Conservation (phyloP, 2,113 vertebrate genomes). For the Alethe castanea region DNA sequence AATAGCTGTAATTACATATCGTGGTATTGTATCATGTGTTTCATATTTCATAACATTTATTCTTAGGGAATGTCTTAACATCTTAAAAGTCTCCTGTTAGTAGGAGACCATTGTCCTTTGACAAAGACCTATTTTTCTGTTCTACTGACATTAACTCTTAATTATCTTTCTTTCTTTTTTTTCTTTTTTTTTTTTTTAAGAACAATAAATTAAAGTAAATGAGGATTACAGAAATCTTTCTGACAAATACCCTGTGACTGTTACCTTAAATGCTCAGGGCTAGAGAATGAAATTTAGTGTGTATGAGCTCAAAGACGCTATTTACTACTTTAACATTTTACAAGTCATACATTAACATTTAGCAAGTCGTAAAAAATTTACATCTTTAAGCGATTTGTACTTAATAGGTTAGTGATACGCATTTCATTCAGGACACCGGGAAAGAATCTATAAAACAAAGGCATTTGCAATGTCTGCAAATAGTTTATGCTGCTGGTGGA, state of each 20-base stretch:
- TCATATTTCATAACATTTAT: slow-evolving; percentile 65
- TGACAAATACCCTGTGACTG: slow-evolving; percentile 48
- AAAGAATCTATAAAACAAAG: slow-evolving; percentile 52
- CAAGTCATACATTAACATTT: slow-evolving; percentile 80
- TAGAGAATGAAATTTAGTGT: slow-evolving; percentile 70
- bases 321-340: slow-evolving; percentile 81
- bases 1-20: slow-evolving; percentile 31
- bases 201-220: slow-evolving; percentile 58
- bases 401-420: slow-evolving; percentile 69
- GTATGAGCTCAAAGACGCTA: slow-evolving; percentile 66
- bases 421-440: slow-evolving; percentile 5
- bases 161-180: background rate
- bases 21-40: slow-evolving; percentile 9
- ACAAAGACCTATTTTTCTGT: slow-evolving; percentile 25
- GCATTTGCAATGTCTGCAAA: slow-evolving; percentile 43
- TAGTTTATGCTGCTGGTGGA: slow-evolving; percentile 23
- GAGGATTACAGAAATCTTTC: slow-evolving; percentile 59
- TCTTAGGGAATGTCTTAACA: slow-evolving; percentile 26
- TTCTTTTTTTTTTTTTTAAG: background rate
- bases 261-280: slow-evolving; percentile 68
- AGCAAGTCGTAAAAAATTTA: slow-evolving; percentile 76
- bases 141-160: slow-evolving; percentile 52
- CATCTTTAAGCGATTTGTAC: slow-evolving; percentile 75
- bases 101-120: background rate
- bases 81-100: slow-evolving; percentile 16